Conservation (phyloP, 2,888 invertebrate genomes). For the Macrosiphum euphorbiae region DNA sequence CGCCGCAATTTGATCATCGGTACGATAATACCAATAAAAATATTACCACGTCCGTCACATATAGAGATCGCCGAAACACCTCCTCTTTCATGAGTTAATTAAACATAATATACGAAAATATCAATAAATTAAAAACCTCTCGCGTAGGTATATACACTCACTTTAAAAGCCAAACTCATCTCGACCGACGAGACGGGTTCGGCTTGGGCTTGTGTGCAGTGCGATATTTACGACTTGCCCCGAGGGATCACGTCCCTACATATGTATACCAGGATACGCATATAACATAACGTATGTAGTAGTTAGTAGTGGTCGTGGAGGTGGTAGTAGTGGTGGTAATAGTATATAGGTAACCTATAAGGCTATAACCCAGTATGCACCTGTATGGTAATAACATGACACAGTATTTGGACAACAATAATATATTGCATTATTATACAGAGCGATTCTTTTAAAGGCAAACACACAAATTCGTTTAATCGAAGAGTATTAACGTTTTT, state of each 20-base stretch:
- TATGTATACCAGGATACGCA: not conserved
- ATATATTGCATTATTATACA: not conserved
- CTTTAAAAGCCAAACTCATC: not conserved
- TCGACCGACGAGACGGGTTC: not conserved
- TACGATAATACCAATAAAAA: not conserved
- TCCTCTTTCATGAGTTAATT: constrained; percentile 5
- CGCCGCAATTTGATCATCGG: not conserved
- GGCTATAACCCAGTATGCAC: not conserved
- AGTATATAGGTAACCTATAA: not conserved
- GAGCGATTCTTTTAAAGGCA: not conserved
- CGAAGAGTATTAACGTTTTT: not conserved
- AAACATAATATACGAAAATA: not conserved
- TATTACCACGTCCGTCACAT: not conserved
- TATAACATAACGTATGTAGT: not conserved
- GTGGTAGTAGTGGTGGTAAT: not conserved
- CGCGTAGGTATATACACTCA: not conserved
- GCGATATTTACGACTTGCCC: constrained; percentile 5
- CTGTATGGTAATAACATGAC: not conserved
- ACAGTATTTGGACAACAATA: not conserved
- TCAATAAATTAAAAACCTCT: not conserved
- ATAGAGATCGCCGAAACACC: not conserved
- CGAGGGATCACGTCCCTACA: constrained; percentile 6
- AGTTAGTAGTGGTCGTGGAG: not conserved
- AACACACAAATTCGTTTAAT: not conserved
- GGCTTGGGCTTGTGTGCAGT: not conserved